A percentile compares a stretch with the other conserved stretches of the same genome.
Conservation (phyloP, 2,888 invertebrate genomes). For the Dryococelus australis region DNA sequence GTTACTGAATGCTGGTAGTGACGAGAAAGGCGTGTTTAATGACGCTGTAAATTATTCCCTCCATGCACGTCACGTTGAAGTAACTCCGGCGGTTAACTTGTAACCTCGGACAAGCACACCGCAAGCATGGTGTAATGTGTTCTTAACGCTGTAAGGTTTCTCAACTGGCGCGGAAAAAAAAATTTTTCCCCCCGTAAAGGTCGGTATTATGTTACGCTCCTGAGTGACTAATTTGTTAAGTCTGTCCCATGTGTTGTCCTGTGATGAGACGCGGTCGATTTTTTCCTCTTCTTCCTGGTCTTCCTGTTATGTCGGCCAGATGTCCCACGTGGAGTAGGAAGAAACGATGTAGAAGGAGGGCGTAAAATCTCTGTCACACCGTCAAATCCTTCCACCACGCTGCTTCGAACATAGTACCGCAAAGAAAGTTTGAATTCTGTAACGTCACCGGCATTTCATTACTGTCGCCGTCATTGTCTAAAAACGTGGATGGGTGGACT, state of each 20-base stretch:
- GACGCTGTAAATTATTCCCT: background rate
- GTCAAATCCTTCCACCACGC: too few relatives aligned
- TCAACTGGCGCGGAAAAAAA: background rate
- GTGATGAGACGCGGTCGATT: background rate
- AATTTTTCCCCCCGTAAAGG: background rate
- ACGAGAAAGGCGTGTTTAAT: background rate
- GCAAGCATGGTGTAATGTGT: background rate
- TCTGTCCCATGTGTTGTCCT: background rate
- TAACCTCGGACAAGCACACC: background rate
- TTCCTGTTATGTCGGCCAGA: background rate
- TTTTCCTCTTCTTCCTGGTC: background rate
- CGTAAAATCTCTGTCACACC: too few relatives aligned
- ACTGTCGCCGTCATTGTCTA: too few relatives aligned
- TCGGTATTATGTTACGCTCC: background rate
- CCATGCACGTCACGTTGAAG: background rate
- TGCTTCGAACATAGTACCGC: too few relatives aligned
- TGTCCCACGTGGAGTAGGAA: background rate
- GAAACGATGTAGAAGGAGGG: background rate
- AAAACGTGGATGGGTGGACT: too few relatives aligned
- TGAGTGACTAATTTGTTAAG: constrained; percentile 1
- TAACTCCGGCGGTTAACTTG: background rate
- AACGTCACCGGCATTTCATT: too few relatives aligned
- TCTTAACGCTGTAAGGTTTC: constrained; percentile 7
- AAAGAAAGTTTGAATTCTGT: too few relatives aligned
- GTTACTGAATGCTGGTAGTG: background rate